Evolutionary conservation across 2,888 invertebrate species (phyloP).

Genomic region (Polydrusus pterygomalis): DNA sequence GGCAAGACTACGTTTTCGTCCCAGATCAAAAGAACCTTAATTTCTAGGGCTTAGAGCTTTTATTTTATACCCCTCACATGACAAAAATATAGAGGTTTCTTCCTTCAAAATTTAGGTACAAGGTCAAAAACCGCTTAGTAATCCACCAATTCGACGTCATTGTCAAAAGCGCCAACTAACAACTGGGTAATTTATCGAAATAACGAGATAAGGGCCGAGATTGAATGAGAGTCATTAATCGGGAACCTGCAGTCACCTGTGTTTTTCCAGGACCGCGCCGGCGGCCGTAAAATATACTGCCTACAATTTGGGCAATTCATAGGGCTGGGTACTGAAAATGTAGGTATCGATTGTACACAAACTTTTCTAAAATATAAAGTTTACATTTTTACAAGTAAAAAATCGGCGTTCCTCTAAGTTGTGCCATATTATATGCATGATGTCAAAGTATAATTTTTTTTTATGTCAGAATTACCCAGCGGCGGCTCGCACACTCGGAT

Average conservation of each 20-base stretch:
- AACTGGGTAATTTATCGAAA: slow-evolving; percentile 40
- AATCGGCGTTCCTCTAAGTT: too few species aligned
- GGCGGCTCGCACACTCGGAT: too few species aligned
- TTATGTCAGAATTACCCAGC: too few species aligned
- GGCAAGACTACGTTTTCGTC: too few species aligned
- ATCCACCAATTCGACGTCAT: slow-evolving; percentile 15
- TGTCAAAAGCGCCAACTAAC: slow-evolving; percentile 23
- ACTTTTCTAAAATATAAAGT: too few species aligned
- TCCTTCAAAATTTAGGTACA: not conserved
- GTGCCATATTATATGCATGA: too few species aligned
- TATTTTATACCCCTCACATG: too few species aligned
- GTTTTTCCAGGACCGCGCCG: slow-evolving; percentile 31
- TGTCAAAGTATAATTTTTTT: too few species aligned
- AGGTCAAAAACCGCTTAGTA: not conserved
- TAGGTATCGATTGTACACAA: not conserved
- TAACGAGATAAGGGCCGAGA: slow-evolving; percentile 39
- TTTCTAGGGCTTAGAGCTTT: too few species aligned
- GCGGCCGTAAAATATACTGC: slow-evolving; percentile 15
- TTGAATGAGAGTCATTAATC: slow-evolving; percentile 43
- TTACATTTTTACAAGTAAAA: too few species aligned
- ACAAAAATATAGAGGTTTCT: too few species aligned
- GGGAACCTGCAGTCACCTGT: slow-evolving; percentile 43
- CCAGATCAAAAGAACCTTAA: too few species aligned
- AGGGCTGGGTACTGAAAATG: not conserved
- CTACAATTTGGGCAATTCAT: slow-evolving; percentile 29